Evolutionary conservation across 2,113 vertebrate genomes (phyloP), one percentile per base, ranked within the genome.

Genomic region (Lophochroa leadbeateri): DNA sequence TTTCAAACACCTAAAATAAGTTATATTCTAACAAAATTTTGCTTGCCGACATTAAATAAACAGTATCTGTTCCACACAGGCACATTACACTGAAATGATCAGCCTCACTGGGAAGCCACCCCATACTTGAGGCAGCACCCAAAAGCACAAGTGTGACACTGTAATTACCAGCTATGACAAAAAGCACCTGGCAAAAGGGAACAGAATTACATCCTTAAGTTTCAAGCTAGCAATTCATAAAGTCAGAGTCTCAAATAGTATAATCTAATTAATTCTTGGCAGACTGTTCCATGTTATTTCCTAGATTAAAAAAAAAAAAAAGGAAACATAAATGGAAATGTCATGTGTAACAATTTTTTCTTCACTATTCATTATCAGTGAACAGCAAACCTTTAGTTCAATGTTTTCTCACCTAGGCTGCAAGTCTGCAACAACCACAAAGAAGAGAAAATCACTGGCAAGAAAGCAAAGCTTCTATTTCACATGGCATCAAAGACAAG

Each of bases 291-390:
- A 76, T 49, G 39, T 11, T 15, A 43, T 39, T 23, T 63, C 39
- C 58, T 39, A 50, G 28, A 60, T 37, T 31, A 13, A 27, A 37
- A 27, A 24, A 53, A 46, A 4, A 10, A 29, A 60, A 58, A 86
- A 17, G 7, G 23, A 91, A 84, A 64, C 6, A 29, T 15, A 58
- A 80, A 77, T 10, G 39, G 31, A 81, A 86, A 76, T 2, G 1
- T 60, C 25, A 44, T 0, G 0, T 43, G 3, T 8, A 65, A 31
- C 2, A 23, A 50, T 1, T 0, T 2, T 9, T 19, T 58, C 63
- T 81, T 33, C 71, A 58, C 20, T 50, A 15, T 72, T 82, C 55
- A 37, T 35, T 35, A 82, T 50, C 71, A 70, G 27, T 17, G 14
- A 68, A 69, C 60, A 77, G 20, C 17, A 78, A 77, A 67, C 17